Base-by-base conservation (phyloP, 2,797 vertebrate genomes). In the Oreochromis mossambicus region DNA sequence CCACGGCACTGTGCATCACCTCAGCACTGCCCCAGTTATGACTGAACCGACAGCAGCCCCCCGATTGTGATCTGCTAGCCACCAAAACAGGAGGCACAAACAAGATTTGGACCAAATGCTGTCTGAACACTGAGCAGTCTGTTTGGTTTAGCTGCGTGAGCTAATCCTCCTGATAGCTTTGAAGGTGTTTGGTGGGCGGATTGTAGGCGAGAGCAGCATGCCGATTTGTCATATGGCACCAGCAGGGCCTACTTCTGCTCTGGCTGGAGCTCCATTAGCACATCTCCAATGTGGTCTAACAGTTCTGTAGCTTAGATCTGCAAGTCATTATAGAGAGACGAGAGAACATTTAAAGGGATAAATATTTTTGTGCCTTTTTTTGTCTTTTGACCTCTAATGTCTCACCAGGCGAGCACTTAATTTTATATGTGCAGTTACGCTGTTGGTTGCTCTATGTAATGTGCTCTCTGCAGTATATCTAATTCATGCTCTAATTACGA, bases 221-320 rank as follows among this genome's bases (percentile, higher is more conserved):
- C 92, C 90, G 92, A 92, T 95, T 95, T 92, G 95, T 96, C 95
- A 96, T 95, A 95, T 94, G 93, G 95, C 95, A 94, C 93, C 93
- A 93, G 92, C 94, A 94, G 93, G 93, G 91, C 93, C 92, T 91
- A 89, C 93, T 94, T 93, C 93, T 94, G 94, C 91, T 94, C 92
- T 87, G 94, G 93, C 94, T 91, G 88, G 85, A 92, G 91, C 91
- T 92, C 92, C 91, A 92, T 93, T 94, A 95, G 90, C 89, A 93
- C 92, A 87, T 94, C 86, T 91, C 93, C 93, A 92, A 94, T 93
- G 94, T 93, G 92, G 89, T 92, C 93, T 92, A 92, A 93, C 93
- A 94, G 89, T 88, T 92, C 85, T 81, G 91, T 56, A 86, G 88
- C 90, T 86, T 50, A 81, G 88, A 90, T 84, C 87, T 81, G 82